A percentile compares a stretch with the other conserved stretches of the same genome.
These are phyloP conservation scores for Periphyllus acericola DNA, from an alignment of 2,888 invertebrate species.

Conservation along the genomic window DNA sequence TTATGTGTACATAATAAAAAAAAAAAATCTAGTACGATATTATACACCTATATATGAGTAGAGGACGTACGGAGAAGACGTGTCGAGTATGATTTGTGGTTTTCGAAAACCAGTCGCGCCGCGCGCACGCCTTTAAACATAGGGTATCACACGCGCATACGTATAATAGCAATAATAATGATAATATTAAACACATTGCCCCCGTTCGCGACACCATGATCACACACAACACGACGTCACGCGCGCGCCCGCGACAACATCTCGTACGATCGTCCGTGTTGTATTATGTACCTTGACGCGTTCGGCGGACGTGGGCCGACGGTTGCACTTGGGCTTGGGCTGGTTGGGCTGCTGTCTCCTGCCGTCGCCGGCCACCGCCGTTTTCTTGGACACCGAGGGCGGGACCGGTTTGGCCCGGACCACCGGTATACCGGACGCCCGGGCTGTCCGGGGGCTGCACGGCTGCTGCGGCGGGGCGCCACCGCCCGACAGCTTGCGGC, in stretches of 20 bases:
- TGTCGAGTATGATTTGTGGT: background rate
- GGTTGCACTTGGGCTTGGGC: background rate
- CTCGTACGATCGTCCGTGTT: too few species aligned
- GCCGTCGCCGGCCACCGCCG: background rate
- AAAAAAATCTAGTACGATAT: background rate
- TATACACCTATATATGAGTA: background rate
- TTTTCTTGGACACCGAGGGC: conserved; percentile 45
- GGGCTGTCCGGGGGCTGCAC: conserved; percentile 22
- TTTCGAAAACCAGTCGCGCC: conserved; percentile 15
- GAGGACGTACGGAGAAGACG: background rate
- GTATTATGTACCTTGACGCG: conserved; percentile 49
- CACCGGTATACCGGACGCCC: conserved; percentile 37
- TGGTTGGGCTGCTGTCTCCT: conserved; percentile 13
- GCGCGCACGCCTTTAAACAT: background rate
- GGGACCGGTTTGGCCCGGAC: conserved; percentile 55
- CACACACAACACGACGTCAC: background rate
- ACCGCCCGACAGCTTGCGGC: conserved; percentile 27
- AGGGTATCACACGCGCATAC: background rate
- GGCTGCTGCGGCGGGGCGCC: background rate
- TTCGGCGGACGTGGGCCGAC: conserved; percentile 56
- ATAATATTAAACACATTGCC: background rate
- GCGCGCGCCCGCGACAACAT: background rate
- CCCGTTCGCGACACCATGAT: background rate
- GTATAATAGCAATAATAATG: background rate
- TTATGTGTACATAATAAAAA: too few species aligned